Base-by-base conservation (phyloP, 1,140 invertebrate genomes). In the Bombus consobrinus region DNA sequence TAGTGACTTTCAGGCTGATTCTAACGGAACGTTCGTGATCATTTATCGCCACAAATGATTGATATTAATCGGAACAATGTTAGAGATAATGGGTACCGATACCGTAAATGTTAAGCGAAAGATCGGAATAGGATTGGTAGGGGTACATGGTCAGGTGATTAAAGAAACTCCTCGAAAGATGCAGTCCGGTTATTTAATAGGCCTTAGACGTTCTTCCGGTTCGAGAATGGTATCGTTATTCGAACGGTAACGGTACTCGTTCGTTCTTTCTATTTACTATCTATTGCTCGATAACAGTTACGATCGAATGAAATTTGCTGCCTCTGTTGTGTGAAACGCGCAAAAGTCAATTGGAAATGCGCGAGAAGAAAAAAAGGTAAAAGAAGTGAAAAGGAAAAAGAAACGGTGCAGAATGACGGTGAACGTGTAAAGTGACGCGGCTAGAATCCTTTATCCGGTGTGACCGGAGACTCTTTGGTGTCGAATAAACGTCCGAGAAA, bases 131-230 rank as follows among this genome's bases (percentile, higher is more conserved):
- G 76, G 2, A 12, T 39, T 10, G 68, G 15, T 37, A 34, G 41
- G 34, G 34, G 81, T 22, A 64, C 37, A 57, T 43, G 39, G 69
- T 62, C 80, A 25, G 37, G 1, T 39, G 57, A 80, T 59, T 64
- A 43, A 81, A 43, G 73, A 62, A 47, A 73, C 32, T 28, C 57
- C 53, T n/a, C 25, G 83, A 79, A 53, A 64, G 57, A 74, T 68
- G 84, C 84, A 73, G 57, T 71, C 78, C 37, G 79, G 12, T 85
- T 81, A 85, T 39, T 85, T 81, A 74, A 81, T 66, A 74, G 69
- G 77, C 57, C 71, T 53, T 13, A 8, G 34, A 59, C 34, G 57
- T 80, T 84, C 53, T 39, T 79, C 15, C 25, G 47, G 34, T 41
- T 73, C 69, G n/a, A 47, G 43, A 81, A 73, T 64, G 57, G 43